These are phyloP conservation scores for Bos taurus DNA, from an alignment of 2,113 vertebrate genomes.

Conservation along the genomic window DNA sequence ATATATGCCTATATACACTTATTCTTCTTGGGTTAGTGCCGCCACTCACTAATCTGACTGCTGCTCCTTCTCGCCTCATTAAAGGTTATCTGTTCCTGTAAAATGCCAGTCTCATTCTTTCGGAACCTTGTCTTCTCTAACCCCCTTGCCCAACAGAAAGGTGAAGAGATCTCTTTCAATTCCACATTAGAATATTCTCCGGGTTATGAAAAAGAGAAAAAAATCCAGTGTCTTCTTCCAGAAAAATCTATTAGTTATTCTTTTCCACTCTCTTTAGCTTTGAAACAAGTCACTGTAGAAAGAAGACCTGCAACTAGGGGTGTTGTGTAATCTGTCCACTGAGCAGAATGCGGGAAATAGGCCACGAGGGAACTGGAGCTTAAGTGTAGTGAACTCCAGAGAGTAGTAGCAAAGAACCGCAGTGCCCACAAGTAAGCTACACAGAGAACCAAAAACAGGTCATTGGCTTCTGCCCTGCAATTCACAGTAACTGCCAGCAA, in stretches of 20 bases:
- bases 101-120: background rate
- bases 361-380: background rate
- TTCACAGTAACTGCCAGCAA: background rate
- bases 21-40: background rate
- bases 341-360: constrained; percentile 13
- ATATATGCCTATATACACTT: background rate
- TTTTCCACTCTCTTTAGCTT: background rate
- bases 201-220: background rate
- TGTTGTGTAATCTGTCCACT: background rate
- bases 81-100: background rate
- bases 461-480: constrained; percentile 45
- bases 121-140: background rate
- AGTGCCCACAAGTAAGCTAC: constrained; percentile 35
- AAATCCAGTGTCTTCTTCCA: background rate
- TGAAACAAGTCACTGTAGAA: constrained; percentile 19
- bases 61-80: background rate
- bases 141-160: background rate
- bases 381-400: constrained; percentile 1
- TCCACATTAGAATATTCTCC: background rate
- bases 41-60: background rate
- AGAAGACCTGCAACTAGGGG: background rate
- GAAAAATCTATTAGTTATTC: constrained; percentile 5
- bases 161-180: background rate
- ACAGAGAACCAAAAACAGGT: constrained; percentile 23
- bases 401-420: constrained; percentile 6